phyloP scores from a whole-genome alignment of 2,797 vertebrate species.

The Semaprochilodus insignis region DNA sequence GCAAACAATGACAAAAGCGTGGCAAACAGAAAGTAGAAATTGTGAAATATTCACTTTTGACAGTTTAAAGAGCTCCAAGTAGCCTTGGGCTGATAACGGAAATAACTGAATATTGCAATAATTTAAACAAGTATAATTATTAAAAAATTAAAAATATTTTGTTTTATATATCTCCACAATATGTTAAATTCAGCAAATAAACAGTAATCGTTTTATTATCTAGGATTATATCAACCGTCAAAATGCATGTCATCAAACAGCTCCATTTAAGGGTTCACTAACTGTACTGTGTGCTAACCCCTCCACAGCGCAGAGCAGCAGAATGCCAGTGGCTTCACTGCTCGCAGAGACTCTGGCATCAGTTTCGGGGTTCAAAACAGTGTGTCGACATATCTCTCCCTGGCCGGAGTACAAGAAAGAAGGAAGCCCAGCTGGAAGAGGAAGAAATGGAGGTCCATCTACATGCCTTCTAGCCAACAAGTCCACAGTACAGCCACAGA shows the following conservation, averaged over 20 bases:
- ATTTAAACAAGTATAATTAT: too few species aligned
- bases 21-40: too few species aligned
- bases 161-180: too few species aligned
- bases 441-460: slow-evolving; percentile 72
- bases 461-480: slow-evolving; percentile 59
- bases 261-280: neutral
- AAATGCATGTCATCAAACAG: neutral
- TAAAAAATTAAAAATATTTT: too few species aligned
- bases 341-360: slow-evolving; percentile 77
- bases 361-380: slow-evolving; percentile 85
- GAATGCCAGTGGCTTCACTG: slow-evolving; percentile 48
- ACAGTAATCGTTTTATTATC: too few species aligned
- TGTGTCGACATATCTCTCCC: slow-evolving; percentile 81
- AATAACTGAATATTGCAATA: too few species aligned
- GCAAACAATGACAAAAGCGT: too few species aligned
- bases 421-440: slow-evolving; percentile 64
- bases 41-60: too few species aligned
- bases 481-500: slow-evolving; percentile 31
- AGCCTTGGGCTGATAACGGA: too few species aligned
- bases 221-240: too few species aligned
- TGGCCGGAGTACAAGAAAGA: slow-evolving; percentile 68
- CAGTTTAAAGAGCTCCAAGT: too few species aligned
- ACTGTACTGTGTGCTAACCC: slow-evolving; percentile 2
- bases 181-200: too few species aligned
- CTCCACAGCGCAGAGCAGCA: slow-evolving; percentile 69